Percentiles rank a stretch among this genome's conserved stretches.
phyloP scores from a whole-genome alignment of 2,113 vertebrate species.

The Uria aalge region DNA sequence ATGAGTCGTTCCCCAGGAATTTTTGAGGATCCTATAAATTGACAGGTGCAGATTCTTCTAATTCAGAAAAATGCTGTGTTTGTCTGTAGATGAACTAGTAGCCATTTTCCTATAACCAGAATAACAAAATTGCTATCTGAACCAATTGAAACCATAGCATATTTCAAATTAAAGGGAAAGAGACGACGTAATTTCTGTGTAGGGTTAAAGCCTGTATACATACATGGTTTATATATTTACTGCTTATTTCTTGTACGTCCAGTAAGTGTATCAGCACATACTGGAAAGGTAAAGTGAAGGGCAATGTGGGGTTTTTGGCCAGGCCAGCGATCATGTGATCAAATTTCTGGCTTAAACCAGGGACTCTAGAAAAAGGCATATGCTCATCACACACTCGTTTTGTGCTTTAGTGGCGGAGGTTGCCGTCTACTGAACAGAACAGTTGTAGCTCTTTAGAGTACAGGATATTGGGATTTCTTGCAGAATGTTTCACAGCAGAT shows the following conservation, averaged over 20 bases:
- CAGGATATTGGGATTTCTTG: neutral
- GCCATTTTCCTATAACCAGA: neutral
- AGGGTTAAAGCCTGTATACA: neutral
- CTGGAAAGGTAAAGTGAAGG: neutral
- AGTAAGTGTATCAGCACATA: neutral
- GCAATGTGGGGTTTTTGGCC: neutral
- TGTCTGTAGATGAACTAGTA: neutral
- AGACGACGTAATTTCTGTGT: neutral
- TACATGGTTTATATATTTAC: neutral
- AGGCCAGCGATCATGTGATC: too few relatives aligned
- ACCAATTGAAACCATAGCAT: neutral
- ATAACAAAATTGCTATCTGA: neutral
- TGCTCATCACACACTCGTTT: neutral
- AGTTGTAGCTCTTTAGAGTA: neutral
- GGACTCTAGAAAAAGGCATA: neutral
- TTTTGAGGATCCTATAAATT: neutral
- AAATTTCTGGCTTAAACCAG: neutral
- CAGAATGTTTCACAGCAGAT: neutral
- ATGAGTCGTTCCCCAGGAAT: neutral
- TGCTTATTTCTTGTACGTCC: neutral
- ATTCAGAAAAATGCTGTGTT: constrained; percentile 20
- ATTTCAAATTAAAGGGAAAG: neutral
- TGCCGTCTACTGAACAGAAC: neutral
- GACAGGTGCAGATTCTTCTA: neutral
- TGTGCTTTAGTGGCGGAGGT: neutral